phyloP scores from a whole-genome alignment of 1,140 invertebrate species.

The Condylostylus longicornis region DNA sequence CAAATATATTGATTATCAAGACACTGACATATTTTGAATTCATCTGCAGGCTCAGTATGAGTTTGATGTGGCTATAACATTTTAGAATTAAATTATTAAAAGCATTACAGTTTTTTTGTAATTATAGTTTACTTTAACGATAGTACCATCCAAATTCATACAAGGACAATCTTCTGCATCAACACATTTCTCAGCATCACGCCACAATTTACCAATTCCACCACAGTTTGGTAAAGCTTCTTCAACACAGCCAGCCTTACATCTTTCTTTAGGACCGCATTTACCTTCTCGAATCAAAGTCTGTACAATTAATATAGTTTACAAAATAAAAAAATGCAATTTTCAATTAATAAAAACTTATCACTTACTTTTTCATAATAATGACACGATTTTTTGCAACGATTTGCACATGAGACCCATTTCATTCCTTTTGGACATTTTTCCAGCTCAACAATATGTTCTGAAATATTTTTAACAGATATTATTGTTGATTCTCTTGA shows the following conservation, averaged over 20 bases:
- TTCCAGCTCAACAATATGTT: constrained; percentile 1
- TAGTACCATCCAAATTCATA: constrained; percentile 39
- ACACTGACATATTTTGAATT: constrained; percentile 51
- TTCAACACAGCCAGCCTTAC: constrained; percentile 31
- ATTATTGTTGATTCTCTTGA: constrained; percentile 8
- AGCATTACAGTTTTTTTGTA: not conserved
- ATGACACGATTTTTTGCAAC: constrained; percentile 44
- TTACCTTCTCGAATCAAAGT: constrained; percentile 20
- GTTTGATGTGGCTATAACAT: constrained; percentile 11
- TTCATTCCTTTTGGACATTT: constrained; percentile 31
- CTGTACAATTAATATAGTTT: too few relatives aligned
- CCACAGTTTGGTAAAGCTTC: constrained; percentile 17
- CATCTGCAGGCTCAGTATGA: constrained; percentile 19
- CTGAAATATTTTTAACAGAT: not conserved
- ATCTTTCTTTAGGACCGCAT: constrained; percentile 20
- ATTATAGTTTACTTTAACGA: constrained; percentile 41
- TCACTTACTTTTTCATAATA: constrained; percentile 33
- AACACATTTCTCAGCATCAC: constrained; percentile 54
- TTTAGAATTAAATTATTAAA: too few relatives aligned
- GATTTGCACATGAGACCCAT: constrained; percentile 43
- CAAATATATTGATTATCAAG: constrained; percentile 56
- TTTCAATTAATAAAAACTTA: not conserved
- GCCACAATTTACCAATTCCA: constrained; percentile 36
- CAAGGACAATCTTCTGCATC: constrained; percentile 53
- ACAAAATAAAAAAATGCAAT: not conserved